Base-by-base conservation (phyloP, 2,888 invertebrate species). In the Ypsolopha scabrella region DNA sequence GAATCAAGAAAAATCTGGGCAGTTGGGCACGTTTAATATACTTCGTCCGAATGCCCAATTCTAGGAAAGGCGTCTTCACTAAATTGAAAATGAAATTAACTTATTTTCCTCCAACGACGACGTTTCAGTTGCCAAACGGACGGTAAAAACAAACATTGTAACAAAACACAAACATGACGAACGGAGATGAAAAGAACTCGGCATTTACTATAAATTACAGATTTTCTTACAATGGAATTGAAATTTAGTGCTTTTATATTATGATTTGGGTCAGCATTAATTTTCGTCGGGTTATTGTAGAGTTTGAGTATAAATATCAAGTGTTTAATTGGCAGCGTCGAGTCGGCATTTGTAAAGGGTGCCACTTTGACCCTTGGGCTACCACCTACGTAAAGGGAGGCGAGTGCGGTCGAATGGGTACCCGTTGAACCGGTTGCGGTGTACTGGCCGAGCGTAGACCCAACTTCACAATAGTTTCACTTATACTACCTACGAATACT, bases 351-450 rank as follows among this genome's bases (percentile, higher is more conserved):
- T 45, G 35, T 35, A 11, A 35, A 35, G 45, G n/a, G 11, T 8
- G 43, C 24, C 34, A n/a, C 38, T 38, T 37, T 48, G 48, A 48
- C 67, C 67, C 66, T 72, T 70, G 63, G 65, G 62, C 66, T 70
- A 60, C 67, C 75, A 68, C 67, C 72, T 67, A 70, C 68, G 63
- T 62, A 57, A 59, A 59, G 60, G 63, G 48, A 14, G 8, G 48
- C 14, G 38, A 6, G 59, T 61, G 60, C 59, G 63, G 59, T 63
- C 57, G 70, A 70, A 66, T 76, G 72, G 69, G 78, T 69, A 75
- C 68, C 65, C 81, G 77, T 60, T 80, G 81, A 80, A 76, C 77
- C 75, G 80, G n/a, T n/a, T 65, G 62, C 64, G 64, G 63, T 64
- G 64, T 70, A 67, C 67, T 34, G 14, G 37, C 13, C 47, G 47